Evolutionary conservation across 2,113 vertebrate species (phyloP).

Genomic region (Hymenochirus boettgeri): DNA sequence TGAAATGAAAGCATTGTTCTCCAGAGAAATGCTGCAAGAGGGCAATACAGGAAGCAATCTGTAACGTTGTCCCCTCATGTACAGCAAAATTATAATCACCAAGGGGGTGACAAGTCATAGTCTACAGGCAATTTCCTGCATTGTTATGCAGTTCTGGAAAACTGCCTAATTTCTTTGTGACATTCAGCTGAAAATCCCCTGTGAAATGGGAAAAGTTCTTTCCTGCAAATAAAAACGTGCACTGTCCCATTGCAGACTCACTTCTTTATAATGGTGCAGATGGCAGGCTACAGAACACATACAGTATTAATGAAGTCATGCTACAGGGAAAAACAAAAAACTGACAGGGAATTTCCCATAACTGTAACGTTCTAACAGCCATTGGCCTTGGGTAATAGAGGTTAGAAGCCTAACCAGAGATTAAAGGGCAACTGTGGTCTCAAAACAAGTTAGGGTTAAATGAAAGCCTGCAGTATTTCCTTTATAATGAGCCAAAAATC

Average conservation of each 20-base stretch:
- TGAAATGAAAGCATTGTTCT: constrained; percentile 26
- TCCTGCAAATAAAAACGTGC: constrained; percentile 3
- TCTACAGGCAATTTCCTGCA: constrained; percentile 37
- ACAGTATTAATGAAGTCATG: constrained; percentile 32
- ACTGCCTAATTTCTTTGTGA: constrained; percentile 34
- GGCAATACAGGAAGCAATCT: constrained; percentile 25
- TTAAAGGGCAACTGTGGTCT: too few relatives aligned
- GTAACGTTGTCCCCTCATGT: constrained; percentile 30
- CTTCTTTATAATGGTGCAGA: constrained; percentile 27
- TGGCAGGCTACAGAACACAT: constrained; percentile 21
- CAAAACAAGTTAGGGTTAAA: too few relatives aligned
- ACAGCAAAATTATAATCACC: constrained; percentile 34
- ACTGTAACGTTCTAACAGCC: too few relatives aligned
- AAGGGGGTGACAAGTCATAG: constrained; percentile 34
- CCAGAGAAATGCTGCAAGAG: constrained; percentile 7
- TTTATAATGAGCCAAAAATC: too few relatives aligned
- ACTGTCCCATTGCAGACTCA: constrained; percentile 18
- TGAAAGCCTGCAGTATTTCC: too few relatives aligned
- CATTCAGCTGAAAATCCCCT: constrained; percentile 22
- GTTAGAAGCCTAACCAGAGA: too few relatives aligned
- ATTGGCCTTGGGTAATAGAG: too few relatives aligned
- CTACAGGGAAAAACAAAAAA: background rate
- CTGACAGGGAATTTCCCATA: background rate
- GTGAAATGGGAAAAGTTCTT: constrained; percentile 11
- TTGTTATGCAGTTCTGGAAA: constrained; percentile 35